phyloP scores from a whole-genome alignment of 1,140 invertebrate genomes.

The Pentalonia nigronervosa region DNA sequence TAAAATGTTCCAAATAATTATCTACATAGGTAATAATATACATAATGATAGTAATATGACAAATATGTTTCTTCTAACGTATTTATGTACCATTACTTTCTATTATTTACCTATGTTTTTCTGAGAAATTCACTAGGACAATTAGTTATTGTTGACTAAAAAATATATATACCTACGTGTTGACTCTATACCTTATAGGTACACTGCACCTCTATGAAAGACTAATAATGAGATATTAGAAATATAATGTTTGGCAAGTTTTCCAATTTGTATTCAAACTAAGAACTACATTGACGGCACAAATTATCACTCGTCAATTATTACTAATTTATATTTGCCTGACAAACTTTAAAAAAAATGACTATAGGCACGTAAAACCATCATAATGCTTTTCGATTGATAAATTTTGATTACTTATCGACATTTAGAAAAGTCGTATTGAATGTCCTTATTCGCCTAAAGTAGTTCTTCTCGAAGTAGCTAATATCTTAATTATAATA shows the following conservation, averaged over 20 bases:
- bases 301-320: background rate
- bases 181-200: background rate
- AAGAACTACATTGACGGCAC: background rate
- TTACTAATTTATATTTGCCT: background rate
- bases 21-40: background rate
- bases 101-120: background rate
- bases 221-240: background rate
- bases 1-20: background rate
- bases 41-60: background rate
- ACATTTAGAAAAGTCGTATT: no score
- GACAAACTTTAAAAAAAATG: background rate
- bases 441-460: no score
- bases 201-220: background rate
- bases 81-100: background rate
- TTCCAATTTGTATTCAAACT: background rate
- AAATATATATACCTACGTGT: background rate
- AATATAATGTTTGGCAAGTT: background rate
- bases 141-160: background rate
- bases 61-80: background rate
- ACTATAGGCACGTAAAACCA: background rate
- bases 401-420: no score
- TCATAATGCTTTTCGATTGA: background rate
- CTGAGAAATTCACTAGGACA: background rate
- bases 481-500: background rate
- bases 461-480: background rate